Evolutionary conservation across 37 sponge, comb jelly and placozoan genomes (phyloP).

Genomic region (Eunapius fragilis): DNA sequence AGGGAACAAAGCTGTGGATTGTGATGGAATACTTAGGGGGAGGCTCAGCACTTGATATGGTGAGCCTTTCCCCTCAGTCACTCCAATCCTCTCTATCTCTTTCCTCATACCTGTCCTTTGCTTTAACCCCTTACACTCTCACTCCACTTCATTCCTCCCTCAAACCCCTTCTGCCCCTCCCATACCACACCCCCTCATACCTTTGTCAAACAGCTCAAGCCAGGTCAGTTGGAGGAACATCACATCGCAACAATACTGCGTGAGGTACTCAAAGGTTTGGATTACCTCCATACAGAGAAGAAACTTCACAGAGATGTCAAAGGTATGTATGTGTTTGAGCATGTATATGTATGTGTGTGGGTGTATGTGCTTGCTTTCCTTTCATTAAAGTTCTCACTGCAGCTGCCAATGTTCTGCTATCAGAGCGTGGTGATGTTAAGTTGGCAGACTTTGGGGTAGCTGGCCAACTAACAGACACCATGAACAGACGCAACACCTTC

Average conservation of each 20-base stretch:
- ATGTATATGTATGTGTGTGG: too few species aligned
- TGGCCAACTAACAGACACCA: slow-evolving; percentile 88
- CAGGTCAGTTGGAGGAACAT: slow-evolving; percentile 56
- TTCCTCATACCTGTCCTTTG: too few species aligned
- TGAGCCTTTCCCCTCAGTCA: slow-evolving; percentile 28
- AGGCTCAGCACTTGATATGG: slow-evolving; percentile 91
- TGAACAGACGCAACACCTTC: slow-evolving; percentile 85
- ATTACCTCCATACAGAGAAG: slow-evolving; percentile 87
- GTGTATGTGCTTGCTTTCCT: too few species aligned
- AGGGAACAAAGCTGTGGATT: slow-evolving; percentile 97
- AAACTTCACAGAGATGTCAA: slow-evolving; percentile 97
- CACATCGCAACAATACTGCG: slow-evolving; percentile 90
- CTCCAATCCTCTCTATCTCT: too few species aligned
- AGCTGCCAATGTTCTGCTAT: slow-evolving; percentile 95
- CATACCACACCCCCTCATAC: too few species aligned
- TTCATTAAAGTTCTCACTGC: too few species aligned
- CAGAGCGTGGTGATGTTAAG: slow-evolving; percentile 87
- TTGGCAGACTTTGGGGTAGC: slow-evolving; percentile 98
- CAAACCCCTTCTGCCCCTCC: too few species aligned
- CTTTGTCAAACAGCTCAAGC: background rate
- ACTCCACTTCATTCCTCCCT: too few species aligned
- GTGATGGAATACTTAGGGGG: slow-evolving; percentile 97
- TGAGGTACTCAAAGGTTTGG: slow-evolving; percentile 88
- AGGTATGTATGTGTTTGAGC: slow-evolving; percentile 69
- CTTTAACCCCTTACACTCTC: too few species aligned